Base-by-base conservation (phyloP, 2,888 invertebrate genomes). In the Pollenia labialis region DNA sequence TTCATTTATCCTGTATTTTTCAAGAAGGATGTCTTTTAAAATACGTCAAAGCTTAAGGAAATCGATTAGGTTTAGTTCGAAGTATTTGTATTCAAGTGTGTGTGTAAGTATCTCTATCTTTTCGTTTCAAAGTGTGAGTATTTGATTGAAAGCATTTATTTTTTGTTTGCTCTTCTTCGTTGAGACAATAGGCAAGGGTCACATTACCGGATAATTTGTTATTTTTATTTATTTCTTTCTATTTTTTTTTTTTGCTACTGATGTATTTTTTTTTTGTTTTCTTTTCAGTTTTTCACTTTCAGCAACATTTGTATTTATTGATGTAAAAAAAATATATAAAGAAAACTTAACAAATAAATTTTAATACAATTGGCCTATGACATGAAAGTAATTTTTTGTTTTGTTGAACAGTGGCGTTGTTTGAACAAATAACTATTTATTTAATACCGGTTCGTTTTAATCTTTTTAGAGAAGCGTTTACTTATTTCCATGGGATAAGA, bases 101-200 rank as follows among this genome's bases (percentile, higher is more conserved):
- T 62, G 77, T 66, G 62, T 54, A 60, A 54, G 60, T 71, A 4
- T 46, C 52, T 75, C 10, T 52, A 14, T 66, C 44, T 42, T 23
- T 80, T 32, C n/a, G 58, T 46, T 14, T 40, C 16, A 11, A 32
- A 71, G 76, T 75, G 71, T 85, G 68, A 62, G 75, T 74, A 52
- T 88, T 86, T 86, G 81, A 81, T 86, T 82, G 85, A 81, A 76
- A 56, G 85, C 74, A 54, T 16, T 60, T 72, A 48, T 71, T 80
- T 42, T 64, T 12, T 46, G 32, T 50, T 56, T 58, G 32, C 32
- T 52, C 14, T 71, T 52, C 75, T 44, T 83, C 16, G 42, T 54
- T 46, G 72, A 84, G 86, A 87, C 86, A 87, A 87, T 85, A 85
- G 87, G 82, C 85, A 82, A 82, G 87, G 87, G 77, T 87, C 85